phyloP scores from a whole-genome alignment of 2,888 invertebrate genomes.

The Clunio marinus region DNA sequence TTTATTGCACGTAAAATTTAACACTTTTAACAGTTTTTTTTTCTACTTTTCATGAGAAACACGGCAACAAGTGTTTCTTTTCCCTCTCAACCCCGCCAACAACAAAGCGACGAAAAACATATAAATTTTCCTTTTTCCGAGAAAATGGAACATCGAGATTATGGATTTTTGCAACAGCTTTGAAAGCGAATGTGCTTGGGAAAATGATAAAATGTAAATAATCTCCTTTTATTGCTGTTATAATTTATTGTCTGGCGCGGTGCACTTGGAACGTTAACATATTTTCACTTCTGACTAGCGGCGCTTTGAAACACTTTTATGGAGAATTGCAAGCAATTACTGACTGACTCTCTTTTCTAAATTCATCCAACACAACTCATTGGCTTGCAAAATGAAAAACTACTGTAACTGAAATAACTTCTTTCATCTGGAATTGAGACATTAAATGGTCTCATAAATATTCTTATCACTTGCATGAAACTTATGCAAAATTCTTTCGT shows the following conservation, averaged over 20 bases:
- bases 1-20: background rate
- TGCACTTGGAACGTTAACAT: slow-evolving; percentile 2
- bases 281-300: too few relatives aligned
- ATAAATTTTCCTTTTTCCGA: slow-evolving; percentile 26
- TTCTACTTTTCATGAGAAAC: background rate
- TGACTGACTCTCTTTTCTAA: too few relatives aligned
- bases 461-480: background rate
- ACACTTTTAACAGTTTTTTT: background rate
- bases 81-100: background rate
- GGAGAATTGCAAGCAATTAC: too few relatives aligned
- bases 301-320: too few relatives aligned
- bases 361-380: too few relatives aligned
- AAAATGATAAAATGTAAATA: slow-evolving; percentile 37
- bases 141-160: slow-evolving; percentile 31
- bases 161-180: slow-evolving; percentile 7
- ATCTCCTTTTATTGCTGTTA: slow-evolving; percentile 31
- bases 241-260: slow-evolving; percentile 27
- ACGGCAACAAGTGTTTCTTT: slow-evolving; percentile 28
- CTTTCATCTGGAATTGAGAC: too few relatives aligned
- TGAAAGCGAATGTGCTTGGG: slow-evolving; percentile 11
- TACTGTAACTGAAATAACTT: too few relatives aligned
- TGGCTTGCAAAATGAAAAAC: too few relatives aligned
- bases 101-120: background rate
- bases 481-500: slow-evolving; percentile 2
- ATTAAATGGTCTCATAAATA: background rate